phyloP scores from a whole-genome alignment of 2,888 invertebrate species.

The Strigamia crassipes region DNA sequence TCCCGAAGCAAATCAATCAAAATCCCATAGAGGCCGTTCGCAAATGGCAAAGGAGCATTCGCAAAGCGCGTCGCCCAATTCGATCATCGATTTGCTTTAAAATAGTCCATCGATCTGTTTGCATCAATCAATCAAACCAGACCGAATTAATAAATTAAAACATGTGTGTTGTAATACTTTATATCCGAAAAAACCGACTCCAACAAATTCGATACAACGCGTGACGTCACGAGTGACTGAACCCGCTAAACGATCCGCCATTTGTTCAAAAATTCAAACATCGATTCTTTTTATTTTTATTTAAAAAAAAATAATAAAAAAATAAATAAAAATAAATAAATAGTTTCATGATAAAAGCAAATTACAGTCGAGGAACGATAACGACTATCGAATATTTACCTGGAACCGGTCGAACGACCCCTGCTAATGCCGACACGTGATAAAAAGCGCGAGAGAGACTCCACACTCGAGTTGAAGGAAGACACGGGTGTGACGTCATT shows the following conservation, averaged over 20 bases:
- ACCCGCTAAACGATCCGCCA: background rate
- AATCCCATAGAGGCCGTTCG: background rate
- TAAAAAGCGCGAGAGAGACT: background rate
- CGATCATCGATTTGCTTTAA: conserved; percentile 29
- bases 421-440: conserved; percentile 5
- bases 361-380: background rate
- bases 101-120: conserved; percentile 5
- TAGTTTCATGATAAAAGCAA: background rate
- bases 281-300: too few relatives aligned
- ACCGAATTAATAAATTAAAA: conserved; percentile 23
- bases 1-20: background rate
- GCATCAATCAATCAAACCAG: conserved; percentile 12
- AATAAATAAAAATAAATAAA: background rate
- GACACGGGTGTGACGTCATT: conserved; percentile 29
- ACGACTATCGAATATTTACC: background rate
- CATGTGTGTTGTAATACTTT: background rate
- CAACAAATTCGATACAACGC: background rate
- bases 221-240: conserved; percentile 10
- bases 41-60: background rate
- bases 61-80: background rate
- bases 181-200: background rate
- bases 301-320: background rate
- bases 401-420: conserved; percentile 28
- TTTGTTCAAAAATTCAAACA: too few relatives aligned
- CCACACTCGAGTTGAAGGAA: background rate